These are phyloP conservation scores for Dinocampus coccinellae DNA, from an alignment of 2,888 invertebrate genomes.

Conservation along the genomic window DNA sequence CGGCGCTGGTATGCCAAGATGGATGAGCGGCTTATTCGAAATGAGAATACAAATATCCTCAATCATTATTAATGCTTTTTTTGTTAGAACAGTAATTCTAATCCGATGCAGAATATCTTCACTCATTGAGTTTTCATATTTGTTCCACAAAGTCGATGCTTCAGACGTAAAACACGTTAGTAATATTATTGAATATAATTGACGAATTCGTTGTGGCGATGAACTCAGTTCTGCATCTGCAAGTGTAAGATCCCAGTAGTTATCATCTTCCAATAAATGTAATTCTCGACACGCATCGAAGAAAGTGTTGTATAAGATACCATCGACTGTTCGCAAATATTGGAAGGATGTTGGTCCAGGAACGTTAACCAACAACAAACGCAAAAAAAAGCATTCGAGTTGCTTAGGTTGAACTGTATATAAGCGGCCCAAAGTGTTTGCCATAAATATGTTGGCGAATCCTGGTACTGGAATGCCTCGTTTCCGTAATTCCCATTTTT, in stretches of 20 bases:
- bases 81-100: slow-evolving; percentile 38
- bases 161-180: background rate
- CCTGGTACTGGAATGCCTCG: slow-evolving; percentile 47
- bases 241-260: slow-evolving; percentile 51
- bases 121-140: slow-evolving; percentile 21
- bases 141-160: slow-evolving; percentile 16
- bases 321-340: slow-evolving; percentile 61
- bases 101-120: slow-evolving; percentile 20
- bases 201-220: slow-evolving; percentile 42
- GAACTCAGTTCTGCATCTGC: slow-evolving; percentile 43
- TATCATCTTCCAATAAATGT: slow-evolving; percentile 56
- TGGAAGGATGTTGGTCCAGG: slow-evolving; percentile 60
- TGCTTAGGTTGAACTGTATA: slow-evolving; percentile 57
- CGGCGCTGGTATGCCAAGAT: slow-evolving; percentile 51
- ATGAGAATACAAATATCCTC: slow-evolving; percentile 59
- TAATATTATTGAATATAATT: slow-evolving; percentile 49
- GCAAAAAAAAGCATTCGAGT: slow-evolving; percentile 56
- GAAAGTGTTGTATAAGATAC: slow-evolving; percentile 56
- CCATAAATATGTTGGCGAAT: slow-evolving; percentile 38
- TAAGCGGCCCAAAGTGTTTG: slow-evolving; percentile 52
- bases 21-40: slow-evolving; percentile 45
- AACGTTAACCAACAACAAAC: slow-evolving; percentile 55
- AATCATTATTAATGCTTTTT: slow-evolving; percentile 54
- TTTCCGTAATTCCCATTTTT: slow-evolving; percentile 37
- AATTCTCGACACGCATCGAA: slow-evolving; percentile 63